Conservation (phyloP, 2,888 invertebrate genomes). For the Synanthedon tipuliformis region DNA sequence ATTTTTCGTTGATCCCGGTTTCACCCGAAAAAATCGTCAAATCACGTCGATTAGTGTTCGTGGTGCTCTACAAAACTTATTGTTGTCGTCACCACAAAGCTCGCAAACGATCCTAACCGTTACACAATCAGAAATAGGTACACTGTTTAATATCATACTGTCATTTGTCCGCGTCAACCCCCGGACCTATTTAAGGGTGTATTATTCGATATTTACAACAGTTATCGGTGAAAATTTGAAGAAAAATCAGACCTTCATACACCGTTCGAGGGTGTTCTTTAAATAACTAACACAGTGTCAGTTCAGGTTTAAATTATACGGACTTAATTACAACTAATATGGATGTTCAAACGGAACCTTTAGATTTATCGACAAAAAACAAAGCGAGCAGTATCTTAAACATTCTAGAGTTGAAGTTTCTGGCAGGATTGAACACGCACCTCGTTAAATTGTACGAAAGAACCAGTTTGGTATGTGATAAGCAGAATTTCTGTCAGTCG, state of each 20-base stretch:
- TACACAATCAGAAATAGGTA: constrained; percentile 44
- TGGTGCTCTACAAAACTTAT: constrained; percentile 56
- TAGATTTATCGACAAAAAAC: constrained; percentile 46
- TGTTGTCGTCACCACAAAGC: constrained; percentile 51
- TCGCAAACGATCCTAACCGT: constrained; percentile 33
- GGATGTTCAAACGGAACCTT: constrained; percentile 51
- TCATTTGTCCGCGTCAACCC: constrained; percentile 44
- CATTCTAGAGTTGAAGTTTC: constrained; percentile 49
- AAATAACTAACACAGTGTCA: no score
- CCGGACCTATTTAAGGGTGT: constrained; percentile 47
- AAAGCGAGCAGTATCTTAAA: constrained; percentile 29
- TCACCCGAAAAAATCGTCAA: constrained; percentile 37
- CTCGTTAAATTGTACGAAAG: constrained; percentile 50
- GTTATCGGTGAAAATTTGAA: constrained; percentile 41
- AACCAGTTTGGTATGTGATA: constrained; percentile 30
- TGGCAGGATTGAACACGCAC: constrained; percentile 51
- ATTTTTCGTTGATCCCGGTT: not conserved
- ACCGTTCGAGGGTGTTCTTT: no score
- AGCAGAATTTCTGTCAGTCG: constrained; percentile 16
- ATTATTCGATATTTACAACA: constrained; percentile 30
- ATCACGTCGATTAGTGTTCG: constrained; percentile 65
- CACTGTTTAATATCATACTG: constrained; percentile 30
- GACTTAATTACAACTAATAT: constrained; percentile 12
- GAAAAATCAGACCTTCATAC: not conserved
- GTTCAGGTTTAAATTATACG: no score